Evolutionary conservation across 2,113 vertebrate genomes (phyloP), one percentile per base, ranked within the genome.

Genomic region (Onychostoma macrolepis): DNA sequence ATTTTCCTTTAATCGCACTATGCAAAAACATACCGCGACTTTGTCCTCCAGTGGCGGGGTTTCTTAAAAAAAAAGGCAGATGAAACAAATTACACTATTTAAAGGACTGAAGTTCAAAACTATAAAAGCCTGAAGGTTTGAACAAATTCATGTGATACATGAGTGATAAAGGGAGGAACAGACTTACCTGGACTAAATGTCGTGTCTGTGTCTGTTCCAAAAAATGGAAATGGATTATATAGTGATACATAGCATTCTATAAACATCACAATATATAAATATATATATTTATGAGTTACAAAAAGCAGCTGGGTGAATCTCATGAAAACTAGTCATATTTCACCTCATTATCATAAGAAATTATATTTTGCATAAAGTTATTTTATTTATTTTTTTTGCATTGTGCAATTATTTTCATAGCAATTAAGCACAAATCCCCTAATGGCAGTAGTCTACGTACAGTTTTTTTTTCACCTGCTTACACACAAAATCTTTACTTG

Each of bases 21-120:
- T 74, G 11, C 19, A 74, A 72, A 84, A 33, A 90, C 91, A 87
- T 90, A 91, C 91, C 21, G 91, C 89, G 17, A 90, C 87, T 76
- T 87, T 89, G 26, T 89, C 89, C n/a, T 89, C 78, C 28, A 76
- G 78, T 74, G 71, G 85, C 26, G 87, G 76, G 30, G 21, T 88
- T 53, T 88, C 90, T 88, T 56, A 74, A 41, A 76, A 48, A 58
- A 53, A 30, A 45, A 84, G n/a, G 30, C 36, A 74, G 87, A 50
- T n/a, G 82, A 56, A 45, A 76, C 41, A 76, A 45, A 9, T 15
- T 7, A 76, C 19, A 76, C 9, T 15, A 33, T 72, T 19, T 67
- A 30, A 48, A 36, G 4, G 12, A 67, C 19, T 82, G n/a, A 17
- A 6, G 10, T 78, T 77, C 3, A 67, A 69, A 83, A 33, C 6